Evolutionary conservation across 2,888 invertebrate genomes (phyloP), one percentile per base, ranked within the genome.

Genomic region (Macaria notata): DNA sequence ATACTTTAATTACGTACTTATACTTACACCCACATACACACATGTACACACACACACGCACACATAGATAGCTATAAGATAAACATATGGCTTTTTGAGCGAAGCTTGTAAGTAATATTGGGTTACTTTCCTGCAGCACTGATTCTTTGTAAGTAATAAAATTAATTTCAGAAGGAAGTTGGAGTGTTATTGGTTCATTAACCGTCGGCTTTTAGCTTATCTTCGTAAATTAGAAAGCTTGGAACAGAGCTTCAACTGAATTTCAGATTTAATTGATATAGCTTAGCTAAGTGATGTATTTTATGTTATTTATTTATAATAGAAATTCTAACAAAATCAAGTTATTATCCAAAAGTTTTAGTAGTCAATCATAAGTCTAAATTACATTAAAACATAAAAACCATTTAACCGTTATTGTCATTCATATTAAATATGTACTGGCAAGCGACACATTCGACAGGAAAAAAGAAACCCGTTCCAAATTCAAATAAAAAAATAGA

Each of bases 1-100:
- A 89, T 88, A 86, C 85, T 87, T 88, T 88, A 88, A 89, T 89
- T 88, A 85, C 82, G 78, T 77, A 84, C 84, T 80, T 76, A 79
- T 68, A 49, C 50, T 36, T 48, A 79, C 83, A 80, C 84, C 81
- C 84, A 83, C 84, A 84, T 76, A 69, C 55, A 74, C 2, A 64
- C 59, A 38, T 38, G 3, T 19, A 19, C 41, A n/a, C 3, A 41
- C 41, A 41, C 63, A 56, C 66, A 70, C 71, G 69, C 77, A 76
- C 78, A 74, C 77, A 73, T 63, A 70, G 64, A 63, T 60, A 67
- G 81, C 81, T 83, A 82, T 81, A 83, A 84, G 83, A 84, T 86
- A 86, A 87, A 87, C 88, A 87, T 83, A 79, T 87, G 88, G 86
- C 80, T 81, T 79, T 79, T 79, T 79, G 80, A 85, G 71, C 74